Conservation (phyloP, 2,888 invertebrate species). For the Drosophila heteroneura region DNA sequence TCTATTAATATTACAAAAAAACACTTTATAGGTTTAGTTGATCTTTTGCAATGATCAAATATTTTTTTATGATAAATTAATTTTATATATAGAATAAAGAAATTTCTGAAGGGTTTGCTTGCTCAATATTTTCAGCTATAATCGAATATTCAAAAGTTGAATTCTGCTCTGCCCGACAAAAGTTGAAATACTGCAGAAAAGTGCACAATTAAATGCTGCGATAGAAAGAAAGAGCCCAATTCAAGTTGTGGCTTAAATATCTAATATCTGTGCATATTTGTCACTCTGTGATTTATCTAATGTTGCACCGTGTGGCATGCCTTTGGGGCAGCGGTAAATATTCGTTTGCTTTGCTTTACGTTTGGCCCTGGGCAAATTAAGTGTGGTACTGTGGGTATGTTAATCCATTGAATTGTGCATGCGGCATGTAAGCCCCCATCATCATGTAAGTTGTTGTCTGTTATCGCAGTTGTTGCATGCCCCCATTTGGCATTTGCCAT, state of each 20-base stretch:
- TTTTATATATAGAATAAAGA: background rate
- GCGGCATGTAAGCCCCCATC: conserved; percentile 44
- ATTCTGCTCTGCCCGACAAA: background rate
- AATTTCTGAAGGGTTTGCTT: background rate
- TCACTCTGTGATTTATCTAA: conserved; percentile 63
- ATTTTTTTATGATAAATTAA: background rate
- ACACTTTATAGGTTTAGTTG: background rate
- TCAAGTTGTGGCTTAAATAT: conserved; percentile 30
- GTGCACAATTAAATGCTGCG: background rate
- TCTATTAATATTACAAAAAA: background rate
- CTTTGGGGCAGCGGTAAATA: conserved; percentile 47
- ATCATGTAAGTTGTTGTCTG: conserved; percentile 40
- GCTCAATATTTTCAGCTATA: background rate
- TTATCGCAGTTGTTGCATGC: conserved; percentile 47
- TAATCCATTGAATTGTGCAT: conserved; percentile 48
- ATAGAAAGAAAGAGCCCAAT: conserved; percentile 28
- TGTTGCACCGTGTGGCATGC: conserved; percentile 39
- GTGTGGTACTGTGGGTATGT: conserved; percentile 62
- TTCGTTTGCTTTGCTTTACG: conserved; percentile 17
- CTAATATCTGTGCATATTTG: conserved; percentile 53
- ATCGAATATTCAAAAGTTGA: background rate
- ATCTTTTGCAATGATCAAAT: background rate
- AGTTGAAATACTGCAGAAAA: background rate
- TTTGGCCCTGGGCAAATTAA: conserved; percentile 58
- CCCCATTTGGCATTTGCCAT: conserved; percentile 70